A percentile compares a stretch with the other conserved stretches of the same genome.
These are phyloP conservation scores for Brassicogethes aeneus DNA, from an alignment of 2,888 invertebrate species.

Conservation along the genomic window DNA sequence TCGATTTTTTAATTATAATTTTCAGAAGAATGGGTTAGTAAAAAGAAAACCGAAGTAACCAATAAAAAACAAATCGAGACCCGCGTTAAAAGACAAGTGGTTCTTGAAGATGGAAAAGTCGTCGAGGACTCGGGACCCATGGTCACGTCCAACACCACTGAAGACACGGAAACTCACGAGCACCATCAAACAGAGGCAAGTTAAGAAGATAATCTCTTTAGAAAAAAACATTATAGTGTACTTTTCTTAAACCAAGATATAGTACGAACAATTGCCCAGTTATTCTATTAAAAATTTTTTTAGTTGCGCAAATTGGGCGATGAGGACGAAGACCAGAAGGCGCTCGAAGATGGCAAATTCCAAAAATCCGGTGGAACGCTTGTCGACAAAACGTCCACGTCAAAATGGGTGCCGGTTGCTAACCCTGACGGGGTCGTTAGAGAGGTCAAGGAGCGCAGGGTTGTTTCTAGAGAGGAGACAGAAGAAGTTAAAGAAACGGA, in stretches of 20 bases:
- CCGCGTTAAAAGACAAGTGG: constrained; percentile 78
- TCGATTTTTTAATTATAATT: no score
- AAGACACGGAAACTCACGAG: constrained; percentile 84
- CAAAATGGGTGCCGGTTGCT: constrained; percentile 48
- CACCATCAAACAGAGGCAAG: constrained; percentile 75
- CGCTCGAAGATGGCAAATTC: constrained; percentile 23
- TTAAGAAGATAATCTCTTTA: constrained; percentile 1
- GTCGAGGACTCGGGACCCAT: constrained; percentile 84
- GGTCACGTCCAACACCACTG: constrained; percentile 84
- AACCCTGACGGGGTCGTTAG: constrained; percentile 69
- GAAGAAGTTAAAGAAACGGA: constrained; percentile 77
- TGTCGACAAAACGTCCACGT: constrained; percentile 31
- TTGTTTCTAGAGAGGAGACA: constrained; percentile 73
- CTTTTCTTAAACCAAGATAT: constrained; percentile 1
- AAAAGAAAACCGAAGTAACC: constrained; percentile 81
- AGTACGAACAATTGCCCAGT: no score
- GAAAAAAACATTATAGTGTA: constrained; percentile 1
- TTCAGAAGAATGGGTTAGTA: constrained; percentile 88
- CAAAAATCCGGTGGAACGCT: constrained; percentile 11
- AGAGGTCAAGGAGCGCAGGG: constrained; percentile 69
- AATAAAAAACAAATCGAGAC: constrained; percentile 89
- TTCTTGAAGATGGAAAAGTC: constrained; percentile 84
- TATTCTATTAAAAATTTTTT: constrained; percentile 10
- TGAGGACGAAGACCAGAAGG: constrained; percentile 28
- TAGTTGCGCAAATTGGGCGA: constrained; percentile 38